phyloP scores from a whole-genome alignment of 2,888 invertebrate genomes.

The Lasius platythorax region DNA sequence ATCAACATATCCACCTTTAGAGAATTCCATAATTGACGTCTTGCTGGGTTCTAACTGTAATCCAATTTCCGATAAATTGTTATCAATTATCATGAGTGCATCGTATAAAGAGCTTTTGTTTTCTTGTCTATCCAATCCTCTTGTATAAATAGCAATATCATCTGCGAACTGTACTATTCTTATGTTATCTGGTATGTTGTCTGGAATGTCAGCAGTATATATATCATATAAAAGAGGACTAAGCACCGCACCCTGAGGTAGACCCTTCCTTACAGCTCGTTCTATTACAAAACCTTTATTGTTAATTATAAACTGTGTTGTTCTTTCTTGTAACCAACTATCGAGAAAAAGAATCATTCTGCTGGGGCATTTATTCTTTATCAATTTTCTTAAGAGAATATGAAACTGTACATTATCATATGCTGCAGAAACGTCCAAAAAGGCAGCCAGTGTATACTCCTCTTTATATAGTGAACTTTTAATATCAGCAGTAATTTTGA shows the following conservation, averaged over 20 bases:
- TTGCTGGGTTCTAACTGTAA: no score
- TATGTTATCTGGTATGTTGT: neutral
- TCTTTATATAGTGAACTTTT: neutral
- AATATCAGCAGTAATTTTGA: neutral
- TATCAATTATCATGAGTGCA: no score
- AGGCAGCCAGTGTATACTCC: neutral
- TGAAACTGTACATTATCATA: neutral
- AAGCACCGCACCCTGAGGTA: neutral
- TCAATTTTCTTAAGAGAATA: neutral
- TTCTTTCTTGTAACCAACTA: neutral
- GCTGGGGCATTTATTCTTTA: neutral
- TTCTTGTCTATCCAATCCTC: no score
- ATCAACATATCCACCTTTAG: neutral
- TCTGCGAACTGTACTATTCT: neutral
- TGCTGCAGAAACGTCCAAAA: neutral
- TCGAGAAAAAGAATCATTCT: neutral
- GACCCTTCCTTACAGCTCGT: neutral
- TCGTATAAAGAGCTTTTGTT: no score
- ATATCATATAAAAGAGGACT: neutral
- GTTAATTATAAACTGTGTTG: neutral
- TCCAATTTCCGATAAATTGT: no score
- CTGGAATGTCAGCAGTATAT: neutral
- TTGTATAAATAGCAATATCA: neutral
- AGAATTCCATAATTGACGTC: neutral
- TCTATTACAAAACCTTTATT: neutral